Percentiles rank a stretch among this genome's conserved stretches.
Evolutionary conservation across 2,888 invertebrate species (phyloP).

Genomic region (Apomyelois bistriatella): DNA sequence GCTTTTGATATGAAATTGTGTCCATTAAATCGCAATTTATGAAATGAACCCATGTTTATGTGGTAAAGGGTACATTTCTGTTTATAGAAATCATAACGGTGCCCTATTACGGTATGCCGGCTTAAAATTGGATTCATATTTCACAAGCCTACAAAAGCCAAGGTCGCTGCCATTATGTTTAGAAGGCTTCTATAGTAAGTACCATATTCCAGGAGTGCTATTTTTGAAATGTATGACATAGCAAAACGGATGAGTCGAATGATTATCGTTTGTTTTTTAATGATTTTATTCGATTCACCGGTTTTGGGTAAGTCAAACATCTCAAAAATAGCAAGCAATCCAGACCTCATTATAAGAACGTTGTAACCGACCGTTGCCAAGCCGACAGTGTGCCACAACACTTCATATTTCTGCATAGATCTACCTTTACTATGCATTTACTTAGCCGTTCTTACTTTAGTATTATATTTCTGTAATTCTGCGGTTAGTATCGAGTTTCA

Average conservation of each 20-base stretch:
- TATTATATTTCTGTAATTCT: too few relatives aligned
- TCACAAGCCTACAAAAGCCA: conserved; percentile 9
- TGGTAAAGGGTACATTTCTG: not conserved
- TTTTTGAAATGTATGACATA: too few relatives aligned
- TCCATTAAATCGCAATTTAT: not conserved
- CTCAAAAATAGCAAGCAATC: too few relatives aligned
- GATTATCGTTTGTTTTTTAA: too few relatives aligned
- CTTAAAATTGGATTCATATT: conserved; percentile 12
- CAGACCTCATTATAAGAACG: not conserved
- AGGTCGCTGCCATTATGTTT: not conserved
- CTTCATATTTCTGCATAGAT: conserved; percentile 2
- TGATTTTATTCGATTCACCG: too few relatives aligned
- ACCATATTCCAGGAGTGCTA: too few relatives aligned
- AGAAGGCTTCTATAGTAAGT: not conserved
- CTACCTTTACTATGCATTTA: not conserved
- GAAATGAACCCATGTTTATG: not conserved
- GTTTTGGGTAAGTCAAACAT: too few relatives aligned
- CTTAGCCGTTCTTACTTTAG: not conserved
- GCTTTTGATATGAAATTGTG: too few relatives aligned
- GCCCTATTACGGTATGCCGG: not conserved
- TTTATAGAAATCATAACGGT: conserved; percentile 5
- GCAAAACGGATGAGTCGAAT: too few relatives aligned
- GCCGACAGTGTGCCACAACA: not conserved
- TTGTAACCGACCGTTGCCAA: not conserved
- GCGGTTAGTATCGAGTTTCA: too few relatives aligned